phyloP scores from a whole-genome alignment of 2,888 invertebrate genomes.

The Gisinianus flammeolus region DNA sequence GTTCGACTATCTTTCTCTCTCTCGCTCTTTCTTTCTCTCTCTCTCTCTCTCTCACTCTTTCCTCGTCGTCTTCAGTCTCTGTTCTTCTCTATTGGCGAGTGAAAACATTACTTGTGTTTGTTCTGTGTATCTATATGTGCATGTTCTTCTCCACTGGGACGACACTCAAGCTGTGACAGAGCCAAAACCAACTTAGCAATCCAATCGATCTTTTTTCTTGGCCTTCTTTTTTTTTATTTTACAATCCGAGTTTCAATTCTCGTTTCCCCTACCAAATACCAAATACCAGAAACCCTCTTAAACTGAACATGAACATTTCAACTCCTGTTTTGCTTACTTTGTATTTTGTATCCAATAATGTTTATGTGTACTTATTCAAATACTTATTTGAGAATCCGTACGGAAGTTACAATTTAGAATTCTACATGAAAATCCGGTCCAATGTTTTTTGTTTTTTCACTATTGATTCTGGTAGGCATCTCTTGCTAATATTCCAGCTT shows the following conservation, averaged over 20 bases:
- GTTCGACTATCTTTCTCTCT: constrained; percentile 12
- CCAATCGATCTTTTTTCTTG: constrained; percentile 32
- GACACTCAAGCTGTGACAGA: constrained; percentile 35
- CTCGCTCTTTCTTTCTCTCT: neutral
- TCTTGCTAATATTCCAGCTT: neutral
- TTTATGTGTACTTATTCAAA: neutral
- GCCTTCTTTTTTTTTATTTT: neutral
- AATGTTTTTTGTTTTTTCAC: no score
- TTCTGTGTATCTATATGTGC: neutral
- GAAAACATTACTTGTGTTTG: constrained; percentile 29
- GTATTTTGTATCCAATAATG: neutral
- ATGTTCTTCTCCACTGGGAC: constrained; percentile 22
- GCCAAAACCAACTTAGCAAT: constrained; percentile 35
- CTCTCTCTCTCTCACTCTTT: constrained; percentile 3
- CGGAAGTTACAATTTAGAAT: no score
- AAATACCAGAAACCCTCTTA: neutral
- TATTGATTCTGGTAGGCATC: no score
- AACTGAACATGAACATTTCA: no score
- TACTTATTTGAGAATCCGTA: neutral
- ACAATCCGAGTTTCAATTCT: neutral
- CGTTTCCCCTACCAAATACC: neutral
- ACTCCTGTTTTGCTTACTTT: no score
- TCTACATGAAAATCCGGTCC: no score
- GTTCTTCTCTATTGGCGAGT: constrained; percentile 6
- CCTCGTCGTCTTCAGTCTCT: constrained; percentile 2